Evolutionary conservation across 2,113 vertebrate species (phyloP).

Genomic region (Neodontobutis hainanensis): DNA sequence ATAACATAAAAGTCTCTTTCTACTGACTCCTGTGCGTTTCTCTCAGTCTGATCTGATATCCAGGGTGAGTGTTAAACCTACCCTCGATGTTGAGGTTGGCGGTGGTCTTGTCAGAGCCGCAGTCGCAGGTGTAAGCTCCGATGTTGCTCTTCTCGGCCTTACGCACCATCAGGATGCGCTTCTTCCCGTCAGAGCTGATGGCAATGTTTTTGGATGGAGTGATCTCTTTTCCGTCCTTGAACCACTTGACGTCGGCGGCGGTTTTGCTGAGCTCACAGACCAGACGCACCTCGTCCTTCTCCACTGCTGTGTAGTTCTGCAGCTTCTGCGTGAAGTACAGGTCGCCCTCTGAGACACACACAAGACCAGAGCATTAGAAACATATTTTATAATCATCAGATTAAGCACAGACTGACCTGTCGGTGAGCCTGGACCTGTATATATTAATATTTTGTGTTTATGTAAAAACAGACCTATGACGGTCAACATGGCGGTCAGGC

Average conservation of each 20-base stretch:
- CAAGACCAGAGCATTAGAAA: too few species aligned
- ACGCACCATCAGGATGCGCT: slow-evolving; percentile 88
- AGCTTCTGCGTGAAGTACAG: slow-evolving; percentile 94
- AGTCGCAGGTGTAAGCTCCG: slow-evolving; percentile 94
- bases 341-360: slow-evolving; percentile 86
- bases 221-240: slow-evolving; percentile 91
- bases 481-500: slow-evolving; percentile 90
- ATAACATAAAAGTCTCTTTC: too few species aligned
- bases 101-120: slow-evolving; percentile 92
- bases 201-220: slow-evolving; percentile 88
- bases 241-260: slow-evolving; percentile 92
- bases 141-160: slow-evolving; percentile 92
- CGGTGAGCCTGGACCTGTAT: neutral
- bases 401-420: too few species aligned
- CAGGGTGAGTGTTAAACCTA: slow-evolving; percentile 39
- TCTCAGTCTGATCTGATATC: too few species aligned
- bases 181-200: slow-evolving; percentile 89
- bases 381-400: too few species aligned
- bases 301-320: slow-evolving; percentile 94
- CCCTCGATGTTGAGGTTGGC: slow-evolving; percentile 94
- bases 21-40: too few species aligned
- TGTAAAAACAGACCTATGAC: slow-evolving; percentile 82
- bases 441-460: too few species aligned
- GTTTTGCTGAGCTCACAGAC: slow-evolving; percentile 95
- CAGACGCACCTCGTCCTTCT: slow-evolving; percentile 92